phyloP scores from a whole-genome alignment of 2,113 vertebrate species.

The Neotoma lepida region DNA sequence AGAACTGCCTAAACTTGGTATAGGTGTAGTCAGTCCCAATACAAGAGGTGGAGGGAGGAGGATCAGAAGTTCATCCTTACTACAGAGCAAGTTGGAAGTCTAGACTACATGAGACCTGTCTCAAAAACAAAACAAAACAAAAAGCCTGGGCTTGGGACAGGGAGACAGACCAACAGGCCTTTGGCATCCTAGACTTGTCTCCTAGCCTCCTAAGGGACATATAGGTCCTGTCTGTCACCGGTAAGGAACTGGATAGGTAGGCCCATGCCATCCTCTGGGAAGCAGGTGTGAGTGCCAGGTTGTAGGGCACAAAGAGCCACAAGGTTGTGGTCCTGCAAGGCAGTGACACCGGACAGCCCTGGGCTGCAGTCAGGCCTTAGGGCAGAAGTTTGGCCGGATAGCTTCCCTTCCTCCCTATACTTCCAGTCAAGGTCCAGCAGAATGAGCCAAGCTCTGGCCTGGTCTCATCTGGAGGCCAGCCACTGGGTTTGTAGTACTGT shows the following conservation, averaged over 20 bases:
- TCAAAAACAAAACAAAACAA: not conserved
- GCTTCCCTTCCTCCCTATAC: not conserved
- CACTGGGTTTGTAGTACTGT: not conserved
- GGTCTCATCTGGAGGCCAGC: not conserved
- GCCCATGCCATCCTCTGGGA: not conserved
- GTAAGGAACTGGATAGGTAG: not conserved
- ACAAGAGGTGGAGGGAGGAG: not conserved
- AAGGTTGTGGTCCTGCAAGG: not conserved
- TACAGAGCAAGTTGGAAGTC: not conserved
- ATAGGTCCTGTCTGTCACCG: not conserved
- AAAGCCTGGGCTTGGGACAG: not conserved
- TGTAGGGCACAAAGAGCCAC: not conserved
- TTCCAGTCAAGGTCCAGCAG: not conserved
- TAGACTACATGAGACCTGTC: not conserved
- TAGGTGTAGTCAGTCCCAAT: not conserved
- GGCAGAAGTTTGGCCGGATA: not conserved
- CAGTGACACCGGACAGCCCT: not conserved
- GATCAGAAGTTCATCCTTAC: not conserved
- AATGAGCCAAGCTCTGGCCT: not conserved
- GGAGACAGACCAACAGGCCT: not conserved
- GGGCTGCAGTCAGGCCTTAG: not conserved
- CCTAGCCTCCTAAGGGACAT: not conserved
- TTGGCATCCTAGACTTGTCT: not conserved
- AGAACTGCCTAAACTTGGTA: not conserved
- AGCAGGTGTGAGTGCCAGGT: not conserved